These are phyloP conservation scores for Listronotus bonariensis DNA, from an alignment of 1,140 invertebrate genomes.

Conservation along the genomic window DNA sequence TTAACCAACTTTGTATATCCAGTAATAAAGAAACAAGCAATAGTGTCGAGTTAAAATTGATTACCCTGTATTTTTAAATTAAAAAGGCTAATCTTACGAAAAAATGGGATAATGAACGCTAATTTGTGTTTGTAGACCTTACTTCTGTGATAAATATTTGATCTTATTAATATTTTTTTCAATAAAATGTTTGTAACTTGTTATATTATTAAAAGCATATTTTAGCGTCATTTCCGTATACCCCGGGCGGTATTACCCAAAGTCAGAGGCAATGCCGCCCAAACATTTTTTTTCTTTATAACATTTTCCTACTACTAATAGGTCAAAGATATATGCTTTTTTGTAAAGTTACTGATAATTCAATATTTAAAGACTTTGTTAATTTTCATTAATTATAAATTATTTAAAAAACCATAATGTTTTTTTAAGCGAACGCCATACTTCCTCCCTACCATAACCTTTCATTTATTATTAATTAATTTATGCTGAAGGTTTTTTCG, in stretches of 20 bases:
- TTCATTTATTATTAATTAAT: no score
- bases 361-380: conserved; percentile 16
- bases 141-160: conserved; percentile 39
- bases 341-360: conserved; percentile 16
- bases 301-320: conserved; percentile 25
- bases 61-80: no score
- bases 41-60: no score
- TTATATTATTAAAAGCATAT: no score
- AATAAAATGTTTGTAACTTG: no score
- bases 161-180: conserved; percentile 8
- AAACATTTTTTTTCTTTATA: conserved; percentile 23
- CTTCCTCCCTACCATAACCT: no score
- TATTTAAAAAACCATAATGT: no score
- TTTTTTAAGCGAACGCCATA: no score
- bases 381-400: no score
- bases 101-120: neutral
- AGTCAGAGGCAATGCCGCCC: conserved; percentile 30
- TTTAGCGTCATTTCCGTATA: conserved; percentile 41
- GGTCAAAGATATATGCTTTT: conserved; percentile 25
- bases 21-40: no score
- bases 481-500: no score
- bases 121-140: conserved; percentile 37
- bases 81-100: conserved; percentile 43
- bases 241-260: conserved; percentile 26
- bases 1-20: no score